phyloP scores from a whole-genome alignment of 2,888 invertebrate genomes.

The Lacanobia oleracea region DNA sequence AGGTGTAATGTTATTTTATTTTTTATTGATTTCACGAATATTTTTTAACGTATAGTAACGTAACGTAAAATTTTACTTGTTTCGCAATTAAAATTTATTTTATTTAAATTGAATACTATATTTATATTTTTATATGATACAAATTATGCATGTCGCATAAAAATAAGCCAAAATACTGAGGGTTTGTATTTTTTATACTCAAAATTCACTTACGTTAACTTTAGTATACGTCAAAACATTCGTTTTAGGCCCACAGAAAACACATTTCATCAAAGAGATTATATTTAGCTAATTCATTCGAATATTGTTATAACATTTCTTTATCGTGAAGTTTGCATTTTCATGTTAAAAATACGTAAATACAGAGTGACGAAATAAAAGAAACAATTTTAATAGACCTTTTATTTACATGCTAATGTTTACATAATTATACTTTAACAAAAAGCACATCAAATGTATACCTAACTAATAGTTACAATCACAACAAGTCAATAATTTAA shows the following conservation, averaged over 20 bases:
- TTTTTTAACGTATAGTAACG: too few species aligned
- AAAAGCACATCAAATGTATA: slow-evolving; percentile 53
- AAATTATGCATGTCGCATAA: too few species aligned
- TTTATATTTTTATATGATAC: too few species aligned
- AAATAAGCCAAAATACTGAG: too few species aligned
- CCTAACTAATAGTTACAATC: slow-evolving; percentile 64
- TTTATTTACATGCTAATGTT: slow-evolving; percentile 66
- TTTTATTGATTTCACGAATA: background rate
- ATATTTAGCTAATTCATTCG: background rate
- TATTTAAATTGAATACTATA: too few species aligned
- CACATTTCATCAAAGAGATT: too few species aligned
- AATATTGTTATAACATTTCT: background rate
- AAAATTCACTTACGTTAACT: too few species aligned
- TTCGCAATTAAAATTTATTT: too few species aligned
- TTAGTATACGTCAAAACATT: too few species aligned
- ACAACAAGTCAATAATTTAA: slow-evolving; percentile 68
- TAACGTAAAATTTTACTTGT: too few species aligned
- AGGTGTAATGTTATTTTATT: background rate
- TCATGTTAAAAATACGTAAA: slow-evolving; percentile 15
- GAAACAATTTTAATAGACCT: slow-evolving; percentile 49
- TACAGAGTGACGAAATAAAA: slow-evolving; percentile 47
- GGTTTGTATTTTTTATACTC: too few species aligned
- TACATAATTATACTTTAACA: slow-evolving; percentile 62
- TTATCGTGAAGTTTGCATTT: background rate
- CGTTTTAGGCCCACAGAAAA: too few species aligned